A percentile compares a stretch with the other conserved stretches of the same genome.
These are phyloP conservation scores for Dolichotis patagonum DNA, from an alignment of 2,113 vertebrate genomes.

Conservation along the genomic window DNA sequence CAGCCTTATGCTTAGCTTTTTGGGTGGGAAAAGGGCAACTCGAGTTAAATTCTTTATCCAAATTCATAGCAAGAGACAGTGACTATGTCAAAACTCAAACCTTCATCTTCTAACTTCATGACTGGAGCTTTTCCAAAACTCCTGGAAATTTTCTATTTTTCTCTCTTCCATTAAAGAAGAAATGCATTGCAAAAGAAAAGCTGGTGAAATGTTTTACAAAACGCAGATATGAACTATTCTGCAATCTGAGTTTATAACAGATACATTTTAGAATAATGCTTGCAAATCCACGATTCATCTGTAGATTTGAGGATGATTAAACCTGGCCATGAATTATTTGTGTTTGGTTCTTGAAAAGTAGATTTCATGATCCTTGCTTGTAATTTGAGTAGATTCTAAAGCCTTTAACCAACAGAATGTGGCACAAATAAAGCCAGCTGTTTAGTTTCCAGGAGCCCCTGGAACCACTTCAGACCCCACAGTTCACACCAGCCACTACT, in stretches of 20 bases:
- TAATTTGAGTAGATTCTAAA: neutral
- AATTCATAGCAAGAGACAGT: neutral
- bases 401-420: neutral
- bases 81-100: neutral
- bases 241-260: neutral
- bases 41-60: neutral
- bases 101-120: neutral
- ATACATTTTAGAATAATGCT: neutral
- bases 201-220: neutral
- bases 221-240: neutral
- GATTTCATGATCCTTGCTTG: neutral
- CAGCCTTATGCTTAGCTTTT: neutral
- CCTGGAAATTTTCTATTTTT: neutral
- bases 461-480: neutral
- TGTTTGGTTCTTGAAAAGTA: neutral
- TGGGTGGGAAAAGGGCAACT: neutral
- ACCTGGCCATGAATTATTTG: neutral
- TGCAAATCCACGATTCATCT: neutral
- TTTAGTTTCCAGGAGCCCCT: neutral
- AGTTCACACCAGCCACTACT: neutral
- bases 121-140: neutral
- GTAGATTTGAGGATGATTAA: neutral
- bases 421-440: neutral
- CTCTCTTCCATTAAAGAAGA: neutral
- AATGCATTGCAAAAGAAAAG: neutral